These are phyloP conservation scores for Drosophila albomicans DNA, from an alignment of 1,140 invertebrate species.

Conservation along the genomic window DNA sequence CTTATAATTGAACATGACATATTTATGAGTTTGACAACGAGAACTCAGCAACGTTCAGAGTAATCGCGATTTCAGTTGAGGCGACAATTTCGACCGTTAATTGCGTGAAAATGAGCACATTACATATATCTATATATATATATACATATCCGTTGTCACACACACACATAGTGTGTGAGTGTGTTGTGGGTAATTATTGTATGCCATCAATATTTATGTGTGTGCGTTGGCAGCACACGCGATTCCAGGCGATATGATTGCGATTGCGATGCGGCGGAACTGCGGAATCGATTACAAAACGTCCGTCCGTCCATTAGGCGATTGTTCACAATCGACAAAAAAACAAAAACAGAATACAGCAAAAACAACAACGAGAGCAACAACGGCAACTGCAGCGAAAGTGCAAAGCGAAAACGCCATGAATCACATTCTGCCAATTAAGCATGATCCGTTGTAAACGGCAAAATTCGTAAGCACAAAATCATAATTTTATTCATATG, in stretches of 20 bases:
- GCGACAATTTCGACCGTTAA: constrained; percentile 27
- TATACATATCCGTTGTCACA: constrained; percentile 12
- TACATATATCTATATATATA: constrained; percentile 2
- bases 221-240: constrained; percentile 26
- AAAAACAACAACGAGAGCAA: constrained; percentile 2
- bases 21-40: constrained; percentile 76
- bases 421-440: constrained; percentile 82
- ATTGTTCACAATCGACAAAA: constrained; percentile 37
- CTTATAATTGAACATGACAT: constrained; percentile 76
- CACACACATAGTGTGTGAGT: constrained; percentile 1
- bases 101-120: constrained; percentile 42
- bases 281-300: constrained; percentile 48
- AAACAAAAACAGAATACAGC: background rate
- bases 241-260: background rate
- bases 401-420: constrained; percentile 79
- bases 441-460: constrained; percentile 77
- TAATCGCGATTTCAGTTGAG: constrained; percentile 5
- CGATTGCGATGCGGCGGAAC: constrained; percentile 32
- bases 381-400: constrained; percentile 48
- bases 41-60: background rate
- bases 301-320: constrained; percentile 34
- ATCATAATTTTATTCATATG: constrained; percentile 48
- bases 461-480: constrained; percentile 48
- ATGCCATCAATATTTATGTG: constrained; percentile 22
- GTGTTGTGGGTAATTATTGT: background rate